Evolutionary conservation across 92 coral and sea anemone genomes (phyloP).

Genomic region (Blastomussa wellsi): DNA sequence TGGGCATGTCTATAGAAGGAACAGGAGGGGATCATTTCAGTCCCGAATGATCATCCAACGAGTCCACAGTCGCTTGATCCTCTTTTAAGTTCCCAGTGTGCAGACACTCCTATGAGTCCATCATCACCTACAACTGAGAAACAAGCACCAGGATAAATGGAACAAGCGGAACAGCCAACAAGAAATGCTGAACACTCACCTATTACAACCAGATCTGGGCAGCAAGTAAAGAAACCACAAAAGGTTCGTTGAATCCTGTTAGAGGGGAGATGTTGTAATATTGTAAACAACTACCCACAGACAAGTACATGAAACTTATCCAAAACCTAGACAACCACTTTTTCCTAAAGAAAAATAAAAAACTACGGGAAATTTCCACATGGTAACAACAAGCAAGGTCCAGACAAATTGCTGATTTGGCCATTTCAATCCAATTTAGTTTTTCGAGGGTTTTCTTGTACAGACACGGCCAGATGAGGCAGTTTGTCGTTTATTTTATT

Average conservation of each 20-base stretch:
- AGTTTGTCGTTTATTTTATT: no score
- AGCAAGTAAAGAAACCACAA: not conserved
- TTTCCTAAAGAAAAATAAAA: no score
- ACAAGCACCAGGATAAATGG: not conserved
- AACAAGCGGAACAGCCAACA: not conserved
- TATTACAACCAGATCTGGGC: conserved; percentile 8
- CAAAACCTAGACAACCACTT: no score
- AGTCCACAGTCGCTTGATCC: not conserved
- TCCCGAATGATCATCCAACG: not conserved
- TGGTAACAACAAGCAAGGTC: no score
- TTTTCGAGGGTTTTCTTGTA: no score
- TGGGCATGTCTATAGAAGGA: conserved; percentile 8
- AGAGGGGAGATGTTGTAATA: conserved; percentile 1
- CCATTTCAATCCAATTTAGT: no score
- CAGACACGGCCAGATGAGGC: no score
- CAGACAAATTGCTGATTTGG: no score
- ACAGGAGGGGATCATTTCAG: not conserved
- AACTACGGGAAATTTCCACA: no score
- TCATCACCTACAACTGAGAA: not conserved
- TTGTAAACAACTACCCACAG: no score
- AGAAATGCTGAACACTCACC: not conserved
- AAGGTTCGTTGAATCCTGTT: not conserved
- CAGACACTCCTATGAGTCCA: not conserved
- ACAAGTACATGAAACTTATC: no score
- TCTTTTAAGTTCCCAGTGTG: not conserved